These are phyloP conservation scores for Pteropus alecto DNA, from an alignment of 2,113 vertebrate genomes.

Conservation along the genomic window DNA sequence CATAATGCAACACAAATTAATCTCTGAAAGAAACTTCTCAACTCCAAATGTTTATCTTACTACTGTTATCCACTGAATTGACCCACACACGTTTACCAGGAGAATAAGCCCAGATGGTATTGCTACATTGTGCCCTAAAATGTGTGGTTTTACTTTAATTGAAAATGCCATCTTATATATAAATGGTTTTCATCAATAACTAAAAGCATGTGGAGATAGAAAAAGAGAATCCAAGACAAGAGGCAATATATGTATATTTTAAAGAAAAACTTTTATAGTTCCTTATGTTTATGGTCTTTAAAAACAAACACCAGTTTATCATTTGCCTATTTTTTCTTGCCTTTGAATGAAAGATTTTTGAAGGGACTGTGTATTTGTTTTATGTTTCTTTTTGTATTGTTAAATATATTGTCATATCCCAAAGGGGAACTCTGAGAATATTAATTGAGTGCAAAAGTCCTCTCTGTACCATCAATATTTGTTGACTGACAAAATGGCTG, in stretches of 20 bases:
- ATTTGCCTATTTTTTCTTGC: neutral
- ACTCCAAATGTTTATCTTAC: constrained; percentile 5
- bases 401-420: constrained; percentile 3
- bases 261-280: constrained; percentile 6
- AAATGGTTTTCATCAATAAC: constrained; percentile 51
- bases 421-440: constrained; percentile 9
- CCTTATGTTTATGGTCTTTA: constrained; percentile 38
- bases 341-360: constrained; percentile 37
- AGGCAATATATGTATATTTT: constrained; percentile 26
- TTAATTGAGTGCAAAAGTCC: constrained; percentile 22
- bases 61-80: constrained; percentile 12
- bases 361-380: constrained; percentile 18
- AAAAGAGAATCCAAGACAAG: constrained; percentile 48
- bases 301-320: constrained; percentile 31
- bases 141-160: neutral
- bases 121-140: constrained; percentile 37
- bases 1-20: constrained; percentile 34
- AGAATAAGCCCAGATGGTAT: constrained; percentile 43
- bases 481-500: constrained; percentile 39
- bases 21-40: constrained; percentile 52
- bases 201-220: constrained; percentile 48
- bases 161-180: constrained; percentile 59
- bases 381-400: constrained; percentile 44
- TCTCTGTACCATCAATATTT: neutral
- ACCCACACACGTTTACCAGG: constrained; percentile 22